Percentiles rank a stretch among this genome's conserved stretches.
Conservation (phyloP, 2,113 vertebrate species). For the Boleophthalmus pectinirostris region DNA sequence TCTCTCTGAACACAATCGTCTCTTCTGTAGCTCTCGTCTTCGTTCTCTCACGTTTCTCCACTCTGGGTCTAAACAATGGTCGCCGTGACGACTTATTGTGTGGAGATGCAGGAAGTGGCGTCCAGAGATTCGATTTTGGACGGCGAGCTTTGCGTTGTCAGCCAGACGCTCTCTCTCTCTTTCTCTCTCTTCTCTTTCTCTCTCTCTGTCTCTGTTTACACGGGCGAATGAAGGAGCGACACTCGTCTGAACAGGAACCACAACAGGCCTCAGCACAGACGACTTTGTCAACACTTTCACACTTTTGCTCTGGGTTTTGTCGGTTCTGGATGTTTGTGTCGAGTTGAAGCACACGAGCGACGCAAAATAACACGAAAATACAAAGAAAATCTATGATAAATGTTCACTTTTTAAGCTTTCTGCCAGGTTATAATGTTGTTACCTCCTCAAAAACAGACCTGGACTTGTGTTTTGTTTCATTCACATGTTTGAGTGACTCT, state of each 20-base stretch:
- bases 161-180: too few relatives aligned
- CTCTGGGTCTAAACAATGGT: conserved; percentile 55
- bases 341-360: too few relatives aligned
- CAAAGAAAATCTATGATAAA: too few relatives aligned
- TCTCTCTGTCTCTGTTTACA: conserved; percentile 21
- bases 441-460: too few relatives aligned
- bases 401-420: too few relatives aligned
- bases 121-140: conserved; percentile 66
- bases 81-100: conserved; percentile 67
- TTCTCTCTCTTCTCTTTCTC: too few relatives aligned
- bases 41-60: conserved; percentile 45
- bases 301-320: too few relatives aligned
- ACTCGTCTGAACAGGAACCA: conserved; percentile 54
- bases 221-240: conserved; percentile 59
- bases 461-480: too few relatives aligned
- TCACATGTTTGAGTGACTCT: too few relatives aligned
- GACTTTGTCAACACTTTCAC: conserved; percentile 22
- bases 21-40: conserved; percentile 20
- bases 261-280: conserved; percentile 40
- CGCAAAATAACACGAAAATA: too few relatives aligned
- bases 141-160: conserved; percentile 51
- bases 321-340: background rate
- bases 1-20: too few relatives aligned
- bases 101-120: conserved; percentile 61
- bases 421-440: too few relatives aligned